Evolutionary conservation across 1,140 invertebrate genomes (phyloP), one percentile per base, ranked within the genome.

Genomic region (Pteromalus puparum): DNA sequence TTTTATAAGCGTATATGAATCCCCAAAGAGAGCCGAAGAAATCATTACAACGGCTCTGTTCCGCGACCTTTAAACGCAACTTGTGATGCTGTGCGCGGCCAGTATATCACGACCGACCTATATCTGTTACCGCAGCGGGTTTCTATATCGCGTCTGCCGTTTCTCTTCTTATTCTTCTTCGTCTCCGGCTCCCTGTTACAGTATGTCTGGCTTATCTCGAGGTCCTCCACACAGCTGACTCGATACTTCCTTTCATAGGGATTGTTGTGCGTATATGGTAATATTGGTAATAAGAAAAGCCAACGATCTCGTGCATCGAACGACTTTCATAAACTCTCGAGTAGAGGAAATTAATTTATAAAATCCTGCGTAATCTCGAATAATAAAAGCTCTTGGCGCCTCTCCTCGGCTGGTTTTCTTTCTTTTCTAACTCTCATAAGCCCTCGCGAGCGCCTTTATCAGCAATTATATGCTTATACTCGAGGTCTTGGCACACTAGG

Each of bases 11-110:
- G 10, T 42, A 42, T 42, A 42, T 12, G 38, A 42, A 42, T 42
- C 38, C 9, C 0, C 38, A 12, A 42, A 42, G 38, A 79, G 87
- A 89, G 26, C 86, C 86, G 87, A 89, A 90, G 88, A 89, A 89
- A 90, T 90, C 88, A 90, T 90, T 89, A 90, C 85, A 80, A 61
- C 61, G 68, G 15, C 38, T 10, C 84, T 53, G 48, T 15, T 53
- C 13, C 15, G 15, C 48, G 48, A 15, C 86, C 87, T 87, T 87
- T 84, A 85, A 86, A 82, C 81, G 85, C 82, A 86, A 74, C 76
- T 81, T 73, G 79, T 77, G 72, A 38, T 53, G 65, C 53, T 65
- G 30, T 70, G 46, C 21, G 24, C 26, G n/a, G 26, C 46, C 24
- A 15, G 15, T 75, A 82, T 82, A 82, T 82, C 81, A 48, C 26